Evolutionary conservation across 2,888 invertebrate genomes (phyloP).

Genomic region (Diaperis boleti): DNA sequence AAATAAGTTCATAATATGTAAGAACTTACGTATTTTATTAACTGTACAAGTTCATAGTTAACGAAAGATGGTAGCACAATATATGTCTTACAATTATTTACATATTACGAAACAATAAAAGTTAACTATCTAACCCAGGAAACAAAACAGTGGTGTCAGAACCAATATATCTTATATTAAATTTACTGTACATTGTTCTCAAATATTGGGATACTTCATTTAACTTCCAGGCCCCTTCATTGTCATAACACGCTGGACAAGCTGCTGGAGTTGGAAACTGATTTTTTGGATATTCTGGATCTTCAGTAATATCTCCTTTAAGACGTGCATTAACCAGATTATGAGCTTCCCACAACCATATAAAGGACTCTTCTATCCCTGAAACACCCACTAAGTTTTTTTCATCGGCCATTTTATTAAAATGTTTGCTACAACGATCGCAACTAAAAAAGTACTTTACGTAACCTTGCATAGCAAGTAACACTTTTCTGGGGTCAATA

Average conservation of each 20-base stretch:
- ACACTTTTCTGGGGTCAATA: constrained; percentile 75
- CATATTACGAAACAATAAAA: no score
- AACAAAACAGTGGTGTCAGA: constrained; percentile 62
- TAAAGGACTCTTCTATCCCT: no score
- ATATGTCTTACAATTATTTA: no score
- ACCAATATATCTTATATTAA: constrained; percentile 67
- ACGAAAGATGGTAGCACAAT: no score
- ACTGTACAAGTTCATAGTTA: no score
- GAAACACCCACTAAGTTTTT: constrained; percentile 78
- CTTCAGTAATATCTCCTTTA: constrained; percentile 88
- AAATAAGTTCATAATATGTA: no score
- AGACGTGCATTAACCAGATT: constrained; percentile 92
- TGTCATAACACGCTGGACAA: constrained; percentile 78
- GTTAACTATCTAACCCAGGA: constrained; percentile 54
- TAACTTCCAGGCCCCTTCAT: constrained; percentile 71
- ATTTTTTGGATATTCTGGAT: constrained; percentile 88
- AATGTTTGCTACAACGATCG: constrained; percentile 89
- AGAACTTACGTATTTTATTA: no score
- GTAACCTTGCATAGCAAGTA: constrained; percentile 88
- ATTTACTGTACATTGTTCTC: constrained; percentile 68
- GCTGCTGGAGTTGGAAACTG: constrained; percentile 82
- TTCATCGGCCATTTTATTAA: constrained; percentile 83
- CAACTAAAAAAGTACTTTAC: constrained; percentile 95
- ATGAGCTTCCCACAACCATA: constrained; percentile 96
- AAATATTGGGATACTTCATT: constrained; percentile 75